Evolutionary conservation across 2,888 invertebrate species (phyloP).

Genomic region (Lithodes maja): DNA sequence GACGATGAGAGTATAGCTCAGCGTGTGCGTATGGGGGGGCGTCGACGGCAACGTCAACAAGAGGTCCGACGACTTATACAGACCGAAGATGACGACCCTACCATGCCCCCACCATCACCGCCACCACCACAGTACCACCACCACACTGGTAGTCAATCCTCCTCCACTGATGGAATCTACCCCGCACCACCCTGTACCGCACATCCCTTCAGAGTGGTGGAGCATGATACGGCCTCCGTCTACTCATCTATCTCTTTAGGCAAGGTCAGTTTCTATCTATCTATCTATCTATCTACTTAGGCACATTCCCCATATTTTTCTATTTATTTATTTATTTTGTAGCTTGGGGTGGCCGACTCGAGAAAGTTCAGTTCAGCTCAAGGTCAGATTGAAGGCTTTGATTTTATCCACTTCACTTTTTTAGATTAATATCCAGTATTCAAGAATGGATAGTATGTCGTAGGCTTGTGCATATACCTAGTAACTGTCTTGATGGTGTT

Average conservation of each 20-base stretch:
- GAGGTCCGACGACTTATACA: slow-evolving; percentile 54
- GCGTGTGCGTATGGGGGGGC: slow-evolving; percentile 39
- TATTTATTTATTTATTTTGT: too few species aligned
- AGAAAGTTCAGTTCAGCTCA: too few species aligned
- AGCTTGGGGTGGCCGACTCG: too few species aligned
- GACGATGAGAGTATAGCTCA: slow-evolving; percentile 45
- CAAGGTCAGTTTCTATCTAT: slow-evolving; percentile 78
- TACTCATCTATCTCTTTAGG: slow-evolving; percentile 93
- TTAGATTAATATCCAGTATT: too few species aligned
- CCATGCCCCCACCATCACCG: slow-evolving; percentile 47
- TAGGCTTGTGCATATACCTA: too few species aligned
- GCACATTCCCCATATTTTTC: too few species aligned
- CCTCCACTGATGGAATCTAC: slow-evolving; percentile 48
- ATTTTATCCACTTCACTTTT: too few species aligned
- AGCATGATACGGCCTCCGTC: slow-evolving; percentile 89
- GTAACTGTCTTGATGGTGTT: too few species aligned
- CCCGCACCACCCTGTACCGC: slow-evolving; percentile 69
- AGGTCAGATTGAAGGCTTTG: too few species aligned
- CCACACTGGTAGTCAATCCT: slow-evolving; percentile 47
- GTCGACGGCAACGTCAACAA: slow-evolving; percentile 42
- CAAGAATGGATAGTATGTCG: too few species aligned
- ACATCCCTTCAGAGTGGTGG: slow-evolving; percentile 81
- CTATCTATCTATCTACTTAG: too few species aligned
- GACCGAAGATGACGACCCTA: slow-evolving; percentile 52
- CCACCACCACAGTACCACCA: background rate